These are phyloP conservation scores for Cyclargus thomasi DNA, from an alignment of 1,140 invertebrate species.

Conservation along the genomic window DNA sequence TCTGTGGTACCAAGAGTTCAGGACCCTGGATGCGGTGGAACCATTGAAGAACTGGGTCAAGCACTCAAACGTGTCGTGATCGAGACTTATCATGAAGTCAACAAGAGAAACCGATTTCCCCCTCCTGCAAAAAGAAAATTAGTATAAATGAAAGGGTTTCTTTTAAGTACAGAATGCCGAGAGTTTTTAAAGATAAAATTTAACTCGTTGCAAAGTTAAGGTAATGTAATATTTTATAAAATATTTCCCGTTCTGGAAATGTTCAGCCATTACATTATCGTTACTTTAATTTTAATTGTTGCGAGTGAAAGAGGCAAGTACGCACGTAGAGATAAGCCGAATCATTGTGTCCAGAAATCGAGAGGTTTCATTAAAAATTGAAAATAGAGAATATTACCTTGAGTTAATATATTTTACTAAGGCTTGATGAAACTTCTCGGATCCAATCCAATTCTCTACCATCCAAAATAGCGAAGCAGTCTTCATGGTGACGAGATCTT, in stretches of 20 bases:
- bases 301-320: no score
- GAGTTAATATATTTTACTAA: slow-evolving; percentile 58
- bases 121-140: slow-evolving; percentile 38
- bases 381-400: slow-evolving; percentile 34
- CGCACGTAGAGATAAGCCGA: no score
- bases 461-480: slow-evolving; percentile 64
- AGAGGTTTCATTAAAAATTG: no score
- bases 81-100: slow-evolving; percentile 48
- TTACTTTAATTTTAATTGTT: no score
- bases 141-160: background rate
- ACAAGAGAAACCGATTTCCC: slow-evolving; percentile 50
- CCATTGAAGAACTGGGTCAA: slow-evolving; percentile 56
- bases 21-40: slow-evolving; percentile 70
- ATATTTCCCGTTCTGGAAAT: no score
- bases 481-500: slow-evolving; percentile 55
- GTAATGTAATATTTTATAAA: no score
- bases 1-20: slow-evolving; percentile 85
- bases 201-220: no score
- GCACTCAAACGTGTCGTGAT: slow-evolving; percentile 56
- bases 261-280: no score
- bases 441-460: slow-evolving; percentile 60
- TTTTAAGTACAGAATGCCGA: no score
- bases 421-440: slow-evolving; percentile 55
- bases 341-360: no score
- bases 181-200: no score